These are phyloP conservation scores for Metellina segmentata DNA, from an alignment of 2,888 invertebrate genomes.

Conservation along the genomic window DNA sequence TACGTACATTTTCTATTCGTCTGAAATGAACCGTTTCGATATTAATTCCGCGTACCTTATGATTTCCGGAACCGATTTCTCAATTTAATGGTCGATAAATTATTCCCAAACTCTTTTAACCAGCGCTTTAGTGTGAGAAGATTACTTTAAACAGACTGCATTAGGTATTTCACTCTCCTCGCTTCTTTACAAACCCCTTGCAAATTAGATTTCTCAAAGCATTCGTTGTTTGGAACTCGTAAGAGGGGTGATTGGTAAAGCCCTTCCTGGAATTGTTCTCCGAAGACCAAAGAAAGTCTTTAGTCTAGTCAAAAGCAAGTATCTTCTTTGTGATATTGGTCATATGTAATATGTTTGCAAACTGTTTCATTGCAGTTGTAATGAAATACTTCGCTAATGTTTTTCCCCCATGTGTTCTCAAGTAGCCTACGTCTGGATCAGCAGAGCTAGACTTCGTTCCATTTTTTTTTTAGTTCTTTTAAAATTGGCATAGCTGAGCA, in stretches of 20 bases:
- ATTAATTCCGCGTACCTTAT: background rate
- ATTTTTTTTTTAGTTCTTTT: too few species aligned
- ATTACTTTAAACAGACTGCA: background rate
- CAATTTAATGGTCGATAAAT: slow-evolving; percentile 1
- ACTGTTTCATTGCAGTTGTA: background rate
- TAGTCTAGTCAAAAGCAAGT: background rate
- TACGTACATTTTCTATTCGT: background rate
- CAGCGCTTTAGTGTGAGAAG: background rate
- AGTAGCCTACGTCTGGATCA: background rate
- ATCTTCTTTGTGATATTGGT: background rate
- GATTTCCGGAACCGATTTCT: background rate
- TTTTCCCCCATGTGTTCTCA: background rate
- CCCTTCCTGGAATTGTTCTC: background rate
- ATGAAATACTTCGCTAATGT: background rate
- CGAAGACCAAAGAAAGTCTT: background rate
- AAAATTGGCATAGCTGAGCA: too few species aligned
- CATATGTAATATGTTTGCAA: background rate
- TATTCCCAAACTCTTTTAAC: background rate
- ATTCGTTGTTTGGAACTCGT: background rate
- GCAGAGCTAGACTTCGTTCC: too few species aligned
- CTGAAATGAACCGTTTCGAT: background rate
- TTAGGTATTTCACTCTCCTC: background rate
- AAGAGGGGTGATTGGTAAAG: background rate
- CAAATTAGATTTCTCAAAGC: background rate
- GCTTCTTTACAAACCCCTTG: background rate